Percentiles rank a stretch among this genome's conserved stretches.
phyloP scores from a whole-genome alignment of 1,140 invertebrate species.

The Cotesia chilonis region DNA sequence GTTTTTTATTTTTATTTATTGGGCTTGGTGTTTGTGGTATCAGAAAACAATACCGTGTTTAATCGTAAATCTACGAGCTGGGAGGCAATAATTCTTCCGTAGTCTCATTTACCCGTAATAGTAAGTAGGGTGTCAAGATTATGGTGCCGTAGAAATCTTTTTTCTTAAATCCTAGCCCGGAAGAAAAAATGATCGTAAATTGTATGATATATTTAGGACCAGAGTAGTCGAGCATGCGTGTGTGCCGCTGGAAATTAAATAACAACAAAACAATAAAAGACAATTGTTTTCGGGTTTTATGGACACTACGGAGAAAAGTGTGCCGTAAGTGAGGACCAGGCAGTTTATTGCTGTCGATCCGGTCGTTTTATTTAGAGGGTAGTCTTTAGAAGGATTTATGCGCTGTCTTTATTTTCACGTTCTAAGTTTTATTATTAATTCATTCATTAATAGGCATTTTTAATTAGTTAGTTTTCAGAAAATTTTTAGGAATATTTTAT shows the following conservation, averaged over 20 bases:
- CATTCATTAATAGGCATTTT: too few species aligned
- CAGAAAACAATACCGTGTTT: conserved; percentile 5
- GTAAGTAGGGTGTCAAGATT: conserved; percentile 9
- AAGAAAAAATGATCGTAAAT: conserved; percentile 54
- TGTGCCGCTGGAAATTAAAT: conserved; percentile 55
- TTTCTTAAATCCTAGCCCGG: conserved; percentile 44
- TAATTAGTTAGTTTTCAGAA: too few species aligned
- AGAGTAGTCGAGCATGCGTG: conserved; percentile 26
- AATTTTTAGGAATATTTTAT: too few species aligned
- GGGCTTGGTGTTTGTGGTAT: not conserved
- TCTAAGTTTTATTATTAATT: not conserved
- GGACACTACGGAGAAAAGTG: conserved; percentile 40
- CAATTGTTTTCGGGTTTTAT: conserved; percentile 62
- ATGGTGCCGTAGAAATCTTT: conserved; percentile 27
- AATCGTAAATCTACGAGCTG: not conserved
- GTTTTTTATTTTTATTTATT: not conserved
- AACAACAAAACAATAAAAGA: conserved; percentile 62
- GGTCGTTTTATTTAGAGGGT: conserved; percentile 64
- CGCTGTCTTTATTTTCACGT: not conserved
- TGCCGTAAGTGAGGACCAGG: conserved; percentile 38
- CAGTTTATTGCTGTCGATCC: conserved; percentile 43
- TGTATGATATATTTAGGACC: conserved; percentile 53
- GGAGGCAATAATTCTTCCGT: not conserved
- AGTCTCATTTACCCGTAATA: not conserved
- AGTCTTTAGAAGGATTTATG: not conserved